Conservation (phyloP, 2,888 invertebrate genomes). For the Auanema sp. region DNA sequence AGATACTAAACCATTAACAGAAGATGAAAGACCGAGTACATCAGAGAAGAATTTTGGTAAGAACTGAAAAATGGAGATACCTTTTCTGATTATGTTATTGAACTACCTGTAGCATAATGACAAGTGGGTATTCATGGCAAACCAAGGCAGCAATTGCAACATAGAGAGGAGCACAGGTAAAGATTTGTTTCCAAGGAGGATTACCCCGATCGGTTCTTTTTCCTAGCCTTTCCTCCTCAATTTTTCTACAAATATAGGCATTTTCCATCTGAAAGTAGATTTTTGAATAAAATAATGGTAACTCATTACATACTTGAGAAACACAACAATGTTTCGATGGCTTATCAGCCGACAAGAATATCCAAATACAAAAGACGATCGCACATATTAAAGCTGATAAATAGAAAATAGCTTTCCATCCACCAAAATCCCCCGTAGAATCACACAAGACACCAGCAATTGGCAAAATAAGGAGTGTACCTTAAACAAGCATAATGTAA, state of each 20-base stretch:
- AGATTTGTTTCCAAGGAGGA: slow-evolving; percentile 54
- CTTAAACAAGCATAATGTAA: slow-evolving; percentile 21
- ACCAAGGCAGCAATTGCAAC: slow-evolving; percentile 58
- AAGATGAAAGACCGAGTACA: slow-evolving; percentile 43
- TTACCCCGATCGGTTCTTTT: slow-evolving; percentile 50
- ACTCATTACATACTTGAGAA: slow-evolving; percentile 24
- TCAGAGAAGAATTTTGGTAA: slow-evolving; percentile 59
- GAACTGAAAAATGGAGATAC: slow-evolving; percentile 37
- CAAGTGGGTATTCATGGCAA: slow-evolving; percentile 62
- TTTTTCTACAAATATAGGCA: slow-evolving; percentile 52
- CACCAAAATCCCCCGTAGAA: slow-evolving; percentile 36
- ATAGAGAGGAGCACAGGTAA: slow-evolving; percentile 46
- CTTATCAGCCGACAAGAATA: slow-evolving; percentile 58
- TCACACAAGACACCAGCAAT: slow-evolving; percentile 56
- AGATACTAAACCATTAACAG: slow-evolving; percentile 54
- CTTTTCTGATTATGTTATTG: neutral
- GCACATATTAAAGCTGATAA: slow-evolving; percentile 52
- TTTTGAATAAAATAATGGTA: neutral
- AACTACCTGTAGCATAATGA: slow-evolving; percentile 51
- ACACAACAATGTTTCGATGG: slow-evolving; percentile 61
- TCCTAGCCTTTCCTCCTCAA: slow-evolving; percentile 57
- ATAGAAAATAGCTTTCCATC: slow-evolving; percentile 60
- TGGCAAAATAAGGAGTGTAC: slow-evolving; percentile 57
- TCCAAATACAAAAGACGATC: slow-evolving; percentile 55
- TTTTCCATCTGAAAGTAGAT: slow-evolving; percentile 29